Percentiles rank a stretch among this genome's conserved stretches.
Conservation (phyloP, 2,113 vertebrate species). For the Corythaeola cristata region DNA sequence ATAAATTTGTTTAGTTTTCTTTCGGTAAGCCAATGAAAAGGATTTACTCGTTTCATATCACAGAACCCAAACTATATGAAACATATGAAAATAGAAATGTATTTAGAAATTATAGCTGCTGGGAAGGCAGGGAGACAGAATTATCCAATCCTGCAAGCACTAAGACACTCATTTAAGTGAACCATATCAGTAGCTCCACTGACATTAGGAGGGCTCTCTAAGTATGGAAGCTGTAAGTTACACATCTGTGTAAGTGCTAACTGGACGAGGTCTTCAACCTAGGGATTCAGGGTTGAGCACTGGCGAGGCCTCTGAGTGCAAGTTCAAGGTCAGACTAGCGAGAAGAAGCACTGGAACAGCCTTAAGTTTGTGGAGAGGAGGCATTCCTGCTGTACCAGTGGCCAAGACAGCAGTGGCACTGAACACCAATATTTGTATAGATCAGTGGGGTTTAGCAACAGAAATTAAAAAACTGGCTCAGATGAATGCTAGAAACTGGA, state of each 20-base stretch:
- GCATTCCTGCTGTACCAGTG: neutral
- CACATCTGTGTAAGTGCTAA: neutral
- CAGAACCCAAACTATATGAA: neutral
- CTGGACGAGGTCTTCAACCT: slow-evolving; percentile 27
- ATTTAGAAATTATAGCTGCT: neutral
- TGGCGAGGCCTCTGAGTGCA: neutral
- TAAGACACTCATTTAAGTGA: neutral
- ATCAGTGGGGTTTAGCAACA: neutral
- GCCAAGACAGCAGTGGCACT: neutral
- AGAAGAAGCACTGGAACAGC: neutral
- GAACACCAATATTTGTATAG: neutral
- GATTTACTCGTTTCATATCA: slow-evolving; percentile 1
- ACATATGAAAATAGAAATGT: neutral
- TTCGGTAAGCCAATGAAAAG: slow-evolving; percentile 49
- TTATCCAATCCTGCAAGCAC: neutral
- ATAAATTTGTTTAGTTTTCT: slow-evolving; percentile 65
- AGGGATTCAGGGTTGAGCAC: neutral
- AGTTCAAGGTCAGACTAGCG: neutral
- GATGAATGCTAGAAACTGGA: slow-evolving; percentile 25
- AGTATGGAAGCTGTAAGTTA: neutral
- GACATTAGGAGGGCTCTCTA: neutral
- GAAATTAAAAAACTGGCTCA: slow-evolving; percentile 13
- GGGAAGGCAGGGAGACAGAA: neutral
- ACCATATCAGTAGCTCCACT: neutral
- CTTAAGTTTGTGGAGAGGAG: neutral